Evolutionary conservation across 2,113 vertebrate genomes (phyloP), one percentile per base, ranked within the genome.

Genomic region (Tragelaphus imberbis): DNA sequence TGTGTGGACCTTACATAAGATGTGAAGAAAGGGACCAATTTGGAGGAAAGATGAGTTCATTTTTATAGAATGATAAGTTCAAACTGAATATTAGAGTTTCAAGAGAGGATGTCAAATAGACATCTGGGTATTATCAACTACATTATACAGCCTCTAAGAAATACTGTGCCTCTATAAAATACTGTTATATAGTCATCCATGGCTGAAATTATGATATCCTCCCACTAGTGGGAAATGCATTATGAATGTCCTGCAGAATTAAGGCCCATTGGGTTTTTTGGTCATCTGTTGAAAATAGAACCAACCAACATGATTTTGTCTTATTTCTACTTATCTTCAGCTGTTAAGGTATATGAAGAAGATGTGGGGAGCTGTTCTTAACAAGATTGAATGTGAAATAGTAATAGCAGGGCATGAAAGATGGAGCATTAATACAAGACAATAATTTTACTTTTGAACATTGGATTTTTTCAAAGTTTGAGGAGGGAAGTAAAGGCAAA

Each of bases 71-170:
- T 51, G 19, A 56, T 49, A 86, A 51, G 3, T 91, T 87, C 27
- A 94, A 88, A 88, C 12, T 88, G 71, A 96, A 82, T 88, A 94
- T 87, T 87, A 81, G 84, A 61, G 40, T 55, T 53, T 94, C 88
- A 68, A 61, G 23, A 61, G 19, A 91, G 81, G 75, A 82, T 91
- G 84, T 96, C 61, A 75, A 88, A 61, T 80, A 82, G 88, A 82
- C 59, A 75, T 75, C 82, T 91, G 53, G 28, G 61, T 80, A 30
- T 61, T 91, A 94, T 36, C 59, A 88, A 47, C n/a, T 88, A 75
- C 28, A 49, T 91, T 88, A 49, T 44, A 81, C 16, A 82, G n/a
- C 8, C n/a, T 75, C 71, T 91, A 86, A 80, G 68, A 96, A 96
- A 81, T 81, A 91, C 17, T 33, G 1, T 94, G 51, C 68, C 19